phyloP scores from a whole-genome alignment of 1,140 invertebrate genomes.

The Physella acuta region DNA sequence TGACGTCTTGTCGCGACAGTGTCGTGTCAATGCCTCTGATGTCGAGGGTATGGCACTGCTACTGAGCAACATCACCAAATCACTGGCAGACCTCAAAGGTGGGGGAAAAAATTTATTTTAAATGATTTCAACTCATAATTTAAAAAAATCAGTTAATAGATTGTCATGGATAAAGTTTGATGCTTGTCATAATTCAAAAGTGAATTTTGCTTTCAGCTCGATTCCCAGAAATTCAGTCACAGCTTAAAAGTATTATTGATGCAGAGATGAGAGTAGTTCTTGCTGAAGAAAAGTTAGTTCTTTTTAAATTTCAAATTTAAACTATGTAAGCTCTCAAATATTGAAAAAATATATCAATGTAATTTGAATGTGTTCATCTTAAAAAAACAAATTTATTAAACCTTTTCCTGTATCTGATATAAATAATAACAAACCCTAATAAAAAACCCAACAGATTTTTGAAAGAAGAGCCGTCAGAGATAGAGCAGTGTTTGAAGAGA shows the following conservation, averaged over 20 bases:
- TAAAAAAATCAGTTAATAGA: not conserved
- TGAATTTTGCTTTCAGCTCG: constrained; percentile 63
- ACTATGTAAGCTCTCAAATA: constrained; percentile 88
- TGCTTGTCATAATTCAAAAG: not conserved
- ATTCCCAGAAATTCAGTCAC: constrained; percentile 86
- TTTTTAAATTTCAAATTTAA: constrained; percentile 71
- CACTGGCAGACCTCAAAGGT: constrained; percentile 88
- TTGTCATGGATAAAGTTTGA: not conserved
- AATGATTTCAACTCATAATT: not conserved
- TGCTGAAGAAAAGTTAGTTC: constrained; percentile 79
- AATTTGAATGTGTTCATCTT: too few relatives aligned
- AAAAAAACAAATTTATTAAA: too few relatives aligned
- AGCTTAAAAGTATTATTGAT: constrained; percentile 82
- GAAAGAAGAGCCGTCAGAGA: constrained; percentile 88
- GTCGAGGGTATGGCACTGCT: constrained; percentile 95
- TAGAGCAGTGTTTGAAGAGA: constrained; percentile 85
- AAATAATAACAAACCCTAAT: too few relatives aligned
- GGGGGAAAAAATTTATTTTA: constrained; percentile 6
- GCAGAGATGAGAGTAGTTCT: constrained; percentile 93
- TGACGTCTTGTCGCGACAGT: constrained; percentile 92
- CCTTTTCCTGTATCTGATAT: too few relatives aligned
- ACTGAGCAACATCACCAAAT: constrained; percentile 86
- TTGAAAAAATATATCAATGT: too few relatives aligned
- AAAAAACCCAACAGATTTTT: too few relatives aligned
- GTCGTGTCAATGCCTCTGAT: constrained; percentile 92